phyloP scores from a whole-genome alignment of 1,140 invertebrate genomes.

The Drosophila simulans region DNA sequence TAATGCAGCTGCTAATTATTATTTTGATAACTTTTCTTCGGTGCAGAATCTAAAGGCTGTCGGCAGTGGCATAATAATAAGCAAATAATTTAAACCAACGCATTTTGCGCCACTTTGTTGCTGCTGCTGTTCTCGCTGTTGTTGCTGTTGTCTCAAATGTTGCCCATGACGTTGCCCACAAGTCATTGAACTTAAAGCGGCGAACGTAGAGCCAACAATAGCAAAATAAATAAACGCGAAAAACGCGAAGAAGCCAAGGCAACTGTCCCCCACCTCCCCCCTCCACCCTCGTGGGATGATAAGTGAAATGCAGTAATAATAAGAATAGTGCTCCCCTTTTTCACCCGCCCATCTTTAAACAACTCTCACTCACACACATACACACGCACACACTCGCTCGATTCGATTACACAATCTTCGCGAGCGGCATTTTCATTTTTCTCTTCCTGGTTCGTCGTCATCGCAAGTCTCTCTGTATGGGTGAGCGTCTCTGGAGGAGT shows the following conservation, averaged over 20 bases:
- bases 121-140: constrained; percentile 31
- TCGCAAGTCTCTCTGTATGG: constrained; percentile 45
- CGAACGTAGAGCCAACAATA: constrained; percentile 44
- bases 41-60: constrained; percentile 53
- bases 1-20: background rate
- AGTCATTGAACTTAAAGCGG: constrained; percentile 79
- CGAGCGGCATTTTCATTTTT: constrained; percentile 80
- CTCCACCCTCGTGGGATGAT: constrained; percentile 46
- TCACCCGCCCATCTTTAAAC: constrained; percentile 42
- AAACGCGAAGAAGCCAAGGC: constrained; percentile 38
- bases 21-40: background rate
- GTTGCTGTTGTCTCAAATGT: constrained; percentile 40
- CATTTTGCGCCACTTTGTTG: constrained; percentile 77
- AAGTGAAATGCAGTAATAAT: constrained; percentile 74
- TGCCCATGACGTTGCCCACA: constrained; percentile 77
- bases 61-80: constrained; percentile 71
- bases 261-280: background rate
- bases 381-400: constrained; percentile 29
- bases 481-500: constrained; percentile 18
- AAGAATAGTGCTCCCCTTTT: constrained; percentile 31
- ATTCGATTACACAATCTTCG: constrained; percentile 78
- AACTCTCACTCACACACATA: constrained; percentile 70
- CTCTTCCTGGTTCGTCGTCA: constrained; percentile 79
- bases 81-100: constrained; percentile 81
- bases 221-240: constrained; percentile 67